These are phyloP conservation scores for Sarcophilus harrisii DNA, from an alignment of 2,797 vertebrate species.

Conservation along the genomic window DNA sequence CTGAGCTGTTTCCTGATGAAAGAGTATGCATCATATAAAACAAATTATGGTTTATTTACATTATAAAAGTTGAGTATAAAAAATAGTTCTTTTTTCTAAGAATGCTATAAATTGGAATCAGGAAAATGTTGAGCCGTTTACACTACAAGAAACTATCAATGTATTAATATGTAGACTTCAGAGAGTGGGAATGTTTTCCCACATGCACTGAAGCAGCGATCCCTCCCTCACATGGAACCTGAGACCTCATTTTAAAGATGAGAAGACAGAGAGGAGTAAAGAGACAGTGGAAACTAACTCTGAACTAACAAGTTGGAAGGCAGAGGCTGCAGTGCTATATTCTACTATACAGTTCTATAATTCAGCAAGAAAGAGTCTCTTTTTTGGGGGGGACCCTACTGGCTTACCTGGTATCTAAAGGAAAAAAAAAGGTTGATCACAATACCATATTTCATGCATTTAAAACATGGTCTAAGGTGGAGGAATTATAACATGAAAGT, in stretches of 20 bases:
- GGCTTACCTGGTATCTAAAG: background rate
- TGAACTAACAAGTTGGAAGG: background rate
- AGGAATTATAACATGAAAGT: background rate
- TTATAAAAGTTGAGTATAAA: background rate
- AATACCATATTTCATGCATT: background rate
- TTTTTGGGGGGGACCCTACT: background rate
- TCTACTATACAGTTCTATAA: background rate
- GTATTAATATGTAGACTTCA: background rate
- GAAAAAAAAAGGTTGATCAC: background rate
- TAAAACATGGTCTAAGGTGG: background rate
- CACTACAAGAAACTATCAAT: background rate
- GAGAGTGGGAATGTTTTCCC: background rate
- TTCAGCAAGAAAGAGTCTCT: background rate
- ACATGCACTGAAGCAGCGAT: background rate
- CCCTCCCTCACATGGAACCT: background rate
- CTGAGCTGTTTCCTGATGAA: background rate
- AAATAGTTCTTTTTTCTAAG: background rate
- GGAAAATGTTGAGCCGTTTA: too few relatives aligned
- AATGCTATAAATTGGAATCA: background rate
- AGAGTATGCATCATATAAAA: background rate
- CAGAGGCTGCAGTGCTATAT: background rate
- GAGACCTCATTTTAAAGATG: too few relatives aligned
- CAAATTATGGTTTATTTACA: background rate
- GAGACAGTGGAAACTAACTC: background rate
- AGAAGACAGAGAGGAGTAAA: background rate